Evolutionary conservation across 2,113 vertebrate genomes (phyloP), one percentile per base, ranked within the genome.

Genomic region (Siniperca knerii): DNA sequence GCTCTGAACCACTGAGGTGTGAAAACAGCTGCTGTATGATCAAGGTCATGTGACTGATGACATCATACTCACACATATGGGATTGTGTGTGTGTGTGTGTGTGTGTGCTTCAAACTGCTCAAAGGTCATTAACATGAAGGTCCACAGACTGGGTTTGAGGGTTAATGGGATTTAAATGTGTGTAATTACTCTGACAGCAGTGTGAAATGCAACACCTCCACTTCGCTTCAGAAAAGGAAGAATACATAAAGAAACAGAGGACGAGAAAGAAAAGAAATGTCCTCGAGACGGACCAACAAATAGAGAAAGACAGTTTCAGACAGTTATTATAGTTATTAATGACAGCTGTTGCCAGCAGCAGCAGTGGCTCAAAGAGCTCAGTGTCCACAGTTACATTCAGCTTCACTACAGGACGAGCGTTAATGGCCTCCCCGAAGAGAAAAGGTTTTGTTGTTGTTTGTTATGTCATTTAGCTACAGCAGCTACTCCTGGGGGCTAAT

Each of bases 131-230:
- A 71, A 71, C 4, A 1, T 8, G 54, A 35, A 46, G 75, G 40
- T 50, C 18, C 18, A 46, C 37, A 8, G 25, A 7, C 33, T 37
- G 21, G 2, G 37, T 21, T 11, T 81, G 74, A 2, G 54, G 89
- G 87, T 90, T 93, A 91, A 92, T 90, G 76, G 81, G 77, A 82
- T 91, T 88, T 89, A 86, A 90, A 89, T 92, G 87, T 90, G 89
- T 75, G 81, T 85, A 90, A 92, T 93, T 90, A 93, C 84, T 90
- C 68, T 72, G 83, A 90, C 71, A 58, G 88, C 65, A 35, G 64
- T 48, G 62, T 67, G 75, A 77, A 77, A 25, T 52, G 33, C 65
- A 65, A 64, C 61, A 40, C 60, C 70, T 73, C 52, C 35, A 40
- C 11, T 62, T 66, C 20, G 35, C n/a, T 29, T 1, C n/a, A 4